Base-by-base conservation (phyloP, 35 echinoderm and acorn worm genomes). In the Apostichopus californicus region DNA sequence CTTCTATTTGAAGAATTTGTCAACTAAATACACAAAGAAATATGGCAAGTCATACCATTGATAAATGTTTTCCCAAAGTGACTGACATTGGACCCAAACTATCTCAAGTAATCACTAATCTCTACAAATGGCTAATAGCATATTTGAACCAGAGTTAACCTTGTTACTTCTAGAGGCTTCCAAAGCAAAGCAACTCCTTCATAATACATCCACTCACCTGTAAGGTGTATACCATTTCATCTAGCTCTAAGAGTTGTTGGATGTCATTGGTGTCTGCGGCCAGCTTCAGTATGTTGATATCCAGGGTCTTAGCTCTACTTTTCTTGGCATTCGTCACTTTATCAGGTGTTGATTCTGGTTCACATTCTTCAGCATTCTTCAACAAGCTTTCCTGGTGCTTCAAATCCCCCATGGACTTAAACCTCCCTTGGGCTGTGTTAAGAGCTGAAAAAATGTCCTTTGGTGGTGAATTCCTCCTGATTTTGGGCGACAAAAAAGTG, bases 161-260 rank as follows among this genome's bases (percentile, higher is more conserved):
- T 46, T 46, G 34, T 46, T 4, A 46, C 34, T 46, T 46, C 34
- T 46, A 46, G 34, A 46, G 34, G 34, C 34, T 46, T 46, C 34
- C 34, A 46, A 46, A 46, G 34, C 34, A 46, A 46, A 46, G 34
- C 34, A 46, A 46, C 34, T 46, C 34, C 34, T 46, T 46, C 34
- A 46, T 46, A 46, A 46, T 46, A 46, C 34, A 46, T 46, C 34
- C 77, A 72, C 61, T 89, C 5, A 91, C 89, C 89, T 91, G 52
- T 26, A 78, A 54, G 2, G 73, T 12, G 59, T 91, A 91, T 2
- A 91, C 89, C 89, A 91, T 78, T 5, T 91, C 56, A 79, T 91
- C 89, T 9, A 91, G 55, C 34, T 91, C 89, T 5, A 91, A 54
- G 5, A 91, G 73, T 24, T 91, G 11, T 25, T 91, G 72, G 55